Base-by-base conservation (phyloP, 2,888 invertebrate genomes). In the Mesoligia furuncula region DNA sequence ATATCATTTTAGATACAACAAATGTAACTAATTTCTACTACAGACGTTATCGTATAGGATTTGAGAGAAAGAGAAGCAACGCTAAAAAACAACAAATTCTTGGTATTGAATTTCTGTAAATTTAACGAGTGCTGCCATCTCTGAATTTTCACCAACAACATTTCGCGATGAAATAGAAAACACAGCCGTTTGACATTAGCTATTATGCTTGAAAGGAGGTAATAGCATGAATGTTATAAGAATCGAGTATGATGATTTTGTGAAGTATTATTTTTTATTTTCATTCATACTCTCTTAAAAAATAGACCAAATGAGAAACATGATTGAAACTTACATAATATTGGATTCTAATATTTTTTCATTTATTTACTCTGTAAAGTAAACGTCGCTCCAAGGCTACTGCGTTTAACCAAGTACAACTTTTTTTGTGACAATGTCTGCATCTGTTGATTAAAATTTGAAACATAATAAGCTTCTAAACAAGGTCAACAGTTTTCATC, bases 401-500 rank as follows among this genome's bases (percentile, higher is more conserved):
- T 90, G 90, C 91, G 89, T 90, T 86, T 90, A 90, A 84, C 91
- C 90, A 88, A 90, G 92, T 92, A 93, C 92, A 94, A 95, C 93
- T 94, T 95, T 95, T 86, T 96, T 95, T 95, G 95, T 96, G 95
- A 95, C 95, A 95, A 95, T 95, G 96, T 96, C 96, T 96, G 95
- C 96, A 96, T 96, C 96, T 97, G 97, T 97, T 96, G 96, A 96
- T 95, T 96, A 95, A 96, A 96, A 95, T 96, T 96, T 96, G 96
- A 96, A 96, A 96, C 96, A 95, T 96, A 95, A 92, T 96, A 96
- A 94, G 97, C 96, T 97, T 97, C 96, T 96, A 97, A 95, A 97
- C 97, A 97, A 97, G 97, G 97, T 97, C 97, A 97, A 97, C 96
- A 97, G 96, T 96, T 96, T 96, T 96, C 95, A 95, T 96, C 95